A percentile compares a stretch with the other conserved stretches of the same genome.
These are phyloP conservation scores for Pterocles orientalis DNA, from an alignment of 2,113 vertebrate genomes.

Conservation along the genomic window DNA sequence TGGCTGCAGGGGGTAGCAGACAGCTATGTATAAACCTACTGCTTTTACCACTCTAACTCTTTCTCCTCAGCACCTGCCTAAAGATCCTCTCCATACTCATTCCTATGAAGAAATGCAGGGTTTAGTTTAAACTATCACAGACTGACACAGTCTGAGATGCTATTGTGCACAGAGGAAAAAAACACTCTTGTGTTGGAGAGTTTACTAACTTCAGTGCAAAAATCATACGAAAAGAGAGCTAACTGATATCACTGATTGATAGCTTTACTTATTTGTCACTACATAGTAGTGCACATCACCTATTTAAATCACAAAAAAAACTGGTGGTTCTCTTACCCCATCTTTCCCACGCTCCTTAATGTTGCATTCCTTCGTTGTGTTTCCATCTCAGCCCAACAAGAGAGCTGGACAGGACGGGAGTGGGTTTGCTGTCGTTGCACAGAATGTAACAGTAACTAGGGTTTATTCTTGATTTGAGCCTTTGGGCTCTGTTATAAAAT, in stretches of 20 bases:
- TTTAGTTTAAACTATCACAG: neutral
- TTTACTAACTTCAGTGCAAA: neutral
- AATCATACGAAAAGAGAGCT: accelerated
- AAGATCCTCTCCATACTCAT: neutral
- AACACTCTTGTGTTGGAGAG: neutral
- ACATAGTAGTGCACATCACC: neutral
- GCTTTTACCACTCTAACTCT: neutral
- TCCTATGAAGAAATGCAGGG: neutral
- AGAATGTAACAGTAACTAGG: neutral
- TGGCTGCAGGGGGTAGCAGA: neutral
- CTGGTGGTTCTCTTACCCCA: neutral
- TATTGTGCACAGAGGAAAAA: neutral
- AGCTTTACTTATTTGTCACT: neutral
- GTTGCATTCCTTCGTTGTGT: neutral
- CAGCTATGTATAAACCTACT: neutral
- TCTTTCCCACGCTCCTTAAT: neutral
- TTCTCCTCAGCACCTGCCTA: neutral
- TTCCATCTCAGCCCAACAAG: neutral
- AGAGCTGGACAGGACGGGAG: neutral
- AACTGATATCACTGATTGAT: neutral
- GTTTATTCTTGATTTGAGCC: neutral
- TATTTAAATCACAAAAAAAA: neutral
- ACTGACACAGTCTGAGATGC: neutral
- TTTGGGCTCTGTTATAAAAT: neutral
- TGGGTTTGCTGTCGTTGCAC: neutral